Conservation (phyloP, 2,113 vertebrate genomes). For the Oceanites oceanicus region DNA sequence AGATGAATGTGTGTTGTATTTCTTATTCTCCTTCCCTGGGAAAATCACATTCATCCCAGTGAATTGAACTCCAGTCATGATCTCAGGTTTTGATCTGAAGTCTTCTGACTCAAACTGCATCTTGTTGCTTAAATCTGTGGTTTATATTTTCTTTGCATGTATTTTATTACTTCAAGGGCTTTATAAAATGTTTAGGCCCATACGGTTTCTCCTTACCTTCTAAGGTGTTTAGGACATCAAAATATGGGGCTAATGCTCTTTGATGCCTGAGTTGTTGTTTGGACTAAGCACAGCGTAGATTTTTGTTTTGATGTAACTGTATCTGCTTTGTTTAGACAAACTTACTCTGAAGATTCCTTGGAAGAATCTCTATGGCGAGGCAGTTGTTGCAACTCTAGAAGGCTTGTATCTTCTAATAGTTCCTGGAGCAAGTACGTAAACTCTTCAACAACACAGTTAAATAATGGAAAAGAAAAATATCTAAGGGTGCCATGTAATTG, state of each 20-base stretch:
- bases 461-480: background rate
- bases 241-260: background rate
- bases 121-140: background rate
- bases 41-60: background rate
- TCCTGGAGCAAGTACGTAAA: conserved; percentile 91
- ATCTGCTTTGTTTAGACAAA: conserved; percentile 81
- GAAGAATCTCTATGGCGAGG: conserved; percentile 97
- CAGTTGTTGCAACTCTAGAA: conserved; percentile 92
- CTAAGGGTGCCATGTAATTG: background rate
- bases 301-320: background rate
- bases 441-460: background rate
- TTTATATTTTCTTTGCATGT: background rate
- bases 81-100: background rate
- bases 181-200: background rate
- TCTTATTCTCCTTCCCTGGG: background rate
- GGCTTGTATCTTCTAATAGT: conserved; percentile 93
- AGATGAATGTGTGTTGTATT: background rate
- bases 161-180: background rate
- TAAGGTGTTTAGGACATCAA: background rate
- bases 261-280: background rate
- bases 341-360: conserved; percentile 97
- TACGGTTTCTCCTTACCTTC: background rate
- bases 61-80: background rate
- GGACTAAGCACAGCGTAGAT: background rate
- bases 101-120: background rate